Evolutionary conservation across 1,140 invertebrate species (phyloP), one percentile per base, ranked within the genome.

Genomic region (Lordiphosa collinella): DNA sequence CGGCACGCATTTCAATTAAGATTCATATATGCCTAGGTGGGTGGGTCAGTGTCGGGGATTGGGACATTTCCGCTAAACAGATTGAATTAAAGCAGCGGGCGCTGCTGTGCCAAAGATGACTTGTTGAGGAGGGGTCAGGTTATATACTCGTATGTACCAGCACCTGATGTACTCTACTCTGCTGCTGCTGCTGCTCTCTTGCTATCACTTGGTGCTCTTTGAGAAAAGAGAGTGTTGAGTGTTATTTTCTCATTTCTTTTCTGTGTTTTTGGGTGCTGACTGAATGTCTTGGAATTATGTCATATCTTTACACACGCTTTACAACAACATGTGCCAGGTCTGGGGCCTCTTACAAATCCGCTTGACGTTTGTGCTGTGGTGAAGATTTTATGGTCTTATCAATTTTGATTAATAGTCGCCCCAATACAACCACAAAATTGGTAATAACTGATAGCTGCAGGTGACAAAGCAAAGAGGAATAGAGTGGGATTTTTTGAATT

Each of bases 211-310:
- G 13, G 18, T 31, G 43, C 67, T 71, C 48, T 62, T 49, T 7
- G 43, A 4, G 16, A 22, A 14, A 63, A 63, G 57, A 60, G 54
- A 13, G 18, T 10, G 13, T 14, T 48, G 14, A 31, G 47, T 36
- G 2, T 43, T 29, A 11, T 35, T 61, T 31, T 12, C 10, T 4
- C 22, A 29, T 49, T 11, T 36, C 11, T 49, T 43, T 47, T 56
- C 41, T 32, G 29, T 34, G 48, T 40, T 50, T 54, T 56, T 64
- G 62, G 63, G 55, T 68, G n/a, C 51, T 59, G 67, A 66, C 59
- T 63, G 78, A 72, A 64, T 78, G 68, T 69, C 68, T 85, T 84
- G 78, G 63, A 84, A 84, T 84, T 84, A 84, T 84, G 78, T 84
- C 78, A 84, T 84, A 84, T 84, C 60, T 73, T 72, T 48, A 71